Conservation (phyloP, 2,888 invertebrate genomes). For the Philaethria dido region DNA sequence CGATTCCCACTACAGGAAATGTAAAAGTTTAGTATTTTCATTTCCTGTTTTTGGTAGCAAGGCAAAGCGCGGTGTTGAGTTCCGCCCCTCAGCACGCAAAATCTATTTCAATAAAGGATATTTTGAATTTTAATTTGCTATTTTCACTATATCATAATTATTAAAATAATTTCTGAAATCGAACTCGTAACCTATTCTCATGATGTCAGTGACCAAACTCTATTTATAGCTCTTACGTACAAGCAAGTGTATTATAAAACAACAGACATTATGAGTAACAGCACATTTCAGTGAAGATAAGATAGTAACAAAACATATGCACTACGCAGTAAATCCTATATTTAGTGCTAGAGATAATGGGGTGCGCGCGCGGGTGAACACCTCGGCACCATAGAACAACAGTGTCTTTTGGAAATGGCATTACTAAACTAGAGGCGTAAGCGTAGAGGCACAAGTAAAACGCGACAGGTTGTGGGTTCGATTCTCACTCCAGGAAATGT, state of each 20-base stretch:
- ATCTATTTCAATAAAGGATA: no score
- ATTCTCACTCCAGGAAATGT: no score
- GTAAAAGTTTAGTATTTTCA: no score
- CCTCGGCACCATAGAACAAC: background rate
- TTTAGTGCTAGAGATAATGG: constrained; percentile 34
- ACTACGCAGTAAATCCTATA: constrained; percentile 36
- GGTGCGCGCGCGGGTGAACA: constrained; percentile 33
- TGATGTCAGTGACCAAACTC: background rate
- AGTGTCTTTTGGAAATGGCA: background rate
- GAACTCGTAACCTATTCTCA: background rate
- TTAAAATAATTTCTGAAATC: no score
- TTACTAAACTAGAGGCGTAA: background rate
- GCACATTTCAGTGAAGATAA: constrained; percentile 29
- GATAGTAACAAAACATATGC: constrained; percentile 25
- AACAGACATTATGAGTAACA: constrained; percentile 28
- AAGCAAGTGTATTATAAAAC: constrained; percentile 12
- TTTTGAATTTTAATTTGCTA: no score
- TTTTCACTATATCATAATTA: no score
- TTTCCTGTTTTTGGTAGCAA: no score
- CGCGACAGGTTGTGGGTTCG: no score
- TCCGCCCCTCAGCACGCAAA: no score
- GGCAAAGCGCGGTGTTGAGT: no score
- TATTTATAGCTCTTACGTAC: background rate
- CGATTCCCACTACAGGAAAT: no score
- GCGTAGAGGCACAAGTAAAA: no score